Evolutionary conservation across 2,113 vertebrate species (phyloP).

Genomic region (Megaceryle torquata): DNA sequence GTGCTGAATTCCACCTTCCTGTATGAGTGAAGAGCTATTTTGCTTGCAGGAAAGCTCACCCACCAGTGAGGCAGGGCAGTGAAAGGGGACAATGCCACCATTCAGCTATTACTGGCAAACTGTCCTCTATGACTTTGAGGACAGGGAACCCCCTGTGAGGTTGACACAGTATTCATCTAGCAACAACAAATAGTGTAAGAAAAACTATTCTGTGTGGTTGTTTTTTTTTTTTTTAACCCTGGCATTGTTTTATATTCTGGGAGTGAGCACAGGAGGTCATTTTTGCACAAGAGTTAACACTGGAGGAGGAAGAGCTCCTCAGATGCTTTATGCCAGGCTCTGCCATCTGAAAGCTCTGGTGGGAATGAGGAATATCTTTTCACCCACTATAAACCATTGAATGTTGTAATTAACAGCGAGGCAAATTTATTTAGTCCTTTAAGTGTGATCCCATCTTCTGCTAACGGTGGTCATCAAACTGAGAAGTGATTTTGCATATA

Average conservation of each 20-base stretch:
- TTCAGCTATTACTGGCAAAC: not conserved
- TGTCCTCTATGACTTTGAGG: not conserved
- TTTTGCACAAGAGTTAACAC: not conserved
- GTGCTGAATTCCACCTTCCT: not conserved
- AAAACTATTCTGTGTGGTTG: not conserved
- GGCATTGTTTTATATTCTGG: not conserved
- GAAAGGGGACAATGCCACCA: not conserved
- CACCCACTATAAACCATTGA: not conserved
- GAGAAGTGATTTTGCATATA: not conserved
- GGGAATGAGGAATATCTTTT: not conserved
- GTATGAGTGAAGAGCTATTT: not conserved
- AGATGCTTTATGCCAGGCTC: not conserved
- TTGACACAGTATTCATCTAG: not conserved
- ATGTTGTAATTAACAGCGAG: not conserved
- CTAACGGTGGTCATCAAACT: not conserved
- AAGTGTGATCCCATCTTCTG: not conserved
- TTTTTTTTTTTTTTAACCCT: not conserved
- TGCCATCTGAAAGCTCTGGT: not conserved
- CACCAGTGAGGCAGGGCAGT: not conserved
- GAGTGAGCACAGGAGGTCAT: not conserved
- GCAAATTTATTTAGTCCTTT: conserved; percentile 11
- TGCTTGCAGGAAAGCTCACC: not conserved
- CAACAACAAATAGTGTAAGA: not conserved
- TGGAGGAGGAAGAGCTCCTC: not conserved
- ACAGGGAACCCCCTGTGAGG: not conserved